Base-by-base conservation (phyloP, 2,113 vertebrate genomes). In the Paraplagusia blochii region DNA sequence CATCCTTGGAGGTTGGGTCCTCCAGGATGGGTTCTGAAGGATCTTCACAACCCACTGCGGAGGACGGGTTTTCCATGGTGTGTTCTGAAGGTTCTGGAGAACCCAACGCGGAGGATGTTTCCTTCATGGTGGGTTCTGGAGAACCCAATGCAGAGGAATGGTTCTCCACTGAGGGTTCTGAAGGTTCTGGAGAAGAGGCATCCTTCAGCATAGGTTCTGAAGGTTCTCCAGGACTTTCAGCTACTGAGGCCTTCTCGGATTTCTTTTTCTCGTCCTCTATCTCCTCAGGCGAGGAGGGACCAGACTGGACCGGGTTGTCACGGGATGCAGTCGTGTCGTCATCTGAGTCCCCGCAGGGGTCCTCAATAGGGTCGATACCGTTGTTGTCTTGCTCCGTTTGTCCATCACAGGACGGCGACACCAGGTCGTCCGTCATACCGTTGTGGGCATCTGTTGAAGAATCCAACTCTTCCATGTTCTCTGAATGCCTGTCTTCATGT, bases 1-100 rank as follows among this genome's bases (percentile, higher is more conserved):
- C 89, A 69, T 95, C 95, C 58, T 92, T 87, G 66, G 70, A 88
- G 53, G 87, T 88, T 72, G 58, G 56, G 7, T 80, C 72, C 36
- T 53, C 70, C 63, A 66, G 70, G 39, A 5, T 50, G 3, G 22
- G 22, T 29, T 29, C 22, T 4, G 22, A 29, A 29, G 2, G 22
- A 4, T 29, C 22, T 29, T 29, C 22, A 29, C 3, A 29, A 29
- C 22, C 22, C 3, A 29, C 22, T 6, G 22, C 6, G 22, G n/a
- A n/a, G n/a, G n/a, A n/a, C n/a, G n/a, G n/a, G n/a, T n/a, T n/a
- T n/a, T n/a, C n/a, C n/a, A n/a, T n/a, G n/a, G n/a, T n/a, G n/a
- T n/a, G n/a, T n/a, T n/a, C n/a, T n/a, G n/a, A n/a, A n/a, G n/a
- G n/a, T n/a, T n/a, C n/a, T n/a, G n/a, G n/a, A n/a, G n/a, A n/a